Conservation (phyloP, 2,888 invertebrate genomes). For the Drosophila paranaensis region DNA sequence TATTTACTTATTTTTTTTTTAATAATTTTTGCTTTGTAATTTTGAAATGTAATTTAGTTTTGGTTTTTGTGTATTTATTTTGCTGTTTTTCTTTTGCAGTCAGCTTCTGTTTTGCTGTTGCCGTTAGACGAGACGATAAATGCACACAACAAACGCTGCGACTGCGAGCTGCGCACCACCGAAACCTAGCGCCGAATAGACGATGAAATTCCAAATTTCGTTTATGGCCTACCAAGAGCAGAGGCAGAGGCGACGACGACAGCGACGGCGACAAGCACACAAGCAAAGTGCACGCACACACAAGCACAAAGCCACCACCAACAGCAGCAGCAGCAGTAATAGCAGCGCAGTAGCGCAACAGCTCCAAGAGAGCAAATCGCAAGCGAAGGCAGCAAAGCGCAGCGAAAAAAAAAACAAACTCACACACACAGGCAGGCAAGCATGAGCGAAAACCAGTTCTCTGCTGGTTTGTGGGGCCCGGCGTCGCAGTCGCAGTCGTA, state of each 20-base stretch:
- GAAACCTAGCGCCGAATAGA: conserved; percentile 85
- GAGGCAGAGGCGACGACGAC: conserved; percentile 42
- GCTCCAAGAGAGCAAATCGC: conserved; percentile 42
- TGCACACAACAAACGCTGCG: conserved; percentile 82
- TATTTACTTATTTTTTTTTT: conserved; percentile 13
- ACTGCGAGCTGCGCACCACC: conserved; percentile 85
- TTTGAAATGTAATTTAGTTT: conserved; percentile 29
- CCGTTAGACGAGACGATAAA: conserved; percentile 82
- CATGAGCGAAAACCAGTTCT: conserved; percentile 54
- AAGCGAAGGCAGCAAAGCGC: conserved; percentile 68
- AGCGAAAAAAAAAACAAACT: conserved; percentile 35
- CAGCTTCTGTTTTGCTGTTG: conserved; percentile 50
- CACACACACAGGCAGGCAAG: conserved; percentile 8
- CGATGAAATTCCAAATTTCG: conserved; percentile 84
- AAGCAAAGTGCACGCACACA: conserved; percentile 22
- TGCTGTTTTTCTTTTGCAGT: conserved; percentile 12
- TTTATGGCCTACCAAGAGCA: conserved; percentile 77
- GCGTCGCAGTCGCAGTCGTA: conserved; percentile 23
- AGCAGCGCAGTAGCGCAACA: conserved; percentile 53
- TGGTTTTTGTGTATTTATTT: conserved; percentile 21
- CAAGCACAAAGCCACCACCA: conserved; percentile 59
- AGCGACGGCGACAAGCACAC: conserved; percentile 33
- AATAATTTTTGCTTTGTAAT: conserved; percentile 23
- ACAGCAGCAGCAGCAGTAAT: conserved; percentile 45
- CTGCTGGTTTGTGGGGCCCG: conserved; percentile 12